Percentiles rank a stretch among this genome's conserved stretches.
Evolutionary conservation across 1,140 invertebrate genomes (phyloP).

Genomic region (Trichonephila clavata): DNA sequence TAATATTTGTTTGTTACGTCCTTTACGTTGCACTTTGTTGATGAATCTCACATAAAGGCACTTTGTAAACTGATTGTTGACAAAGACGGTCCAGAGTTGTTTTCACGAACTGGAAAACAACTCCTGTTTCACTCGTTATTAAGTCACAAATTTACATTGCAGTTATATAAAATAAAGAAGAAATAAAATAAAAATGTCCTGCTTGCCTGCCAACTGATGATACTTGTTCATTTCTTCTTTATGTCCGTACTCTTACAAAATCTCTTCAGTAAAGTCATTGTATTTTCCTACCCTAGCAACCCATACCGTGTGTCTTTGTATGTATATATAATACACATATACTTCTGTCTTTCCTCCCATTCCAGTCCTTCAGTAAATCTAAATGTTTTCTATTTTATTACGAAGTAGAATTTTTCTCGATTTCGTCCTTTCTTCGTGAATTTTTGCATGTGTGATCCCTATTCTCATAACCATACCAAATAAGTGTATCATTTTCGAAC

Average conservation of each 20-base stretch:
- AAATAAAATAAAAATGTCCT: background rate
- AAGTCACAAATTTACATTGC: slow-evolving; percentile 48
- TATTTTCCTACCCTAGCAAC: slow-evolving; percentile 20
- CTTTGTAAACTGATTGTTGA: slow-evolving; percentile 49
- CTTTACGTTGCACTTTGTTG: slow-evolving; percentile 75
- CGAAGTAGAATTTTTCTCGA: slow-evolving; percentile 49
- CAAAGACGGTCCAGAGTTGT: slow-evolving; percentile 39
- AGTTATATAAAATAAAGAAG: no score
- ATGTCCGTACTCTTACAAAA: background rate
- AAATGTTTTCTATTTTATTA: slow-evolving; percentile 67
- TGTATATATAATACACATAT: slow-evolving; percentile 51
- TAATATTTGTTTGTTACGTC: slow-evolving; percentile 58
- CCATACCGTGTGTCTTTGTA: background rate
- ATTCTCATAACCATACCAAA: background rate
- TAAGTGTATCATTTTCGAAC: background rate
- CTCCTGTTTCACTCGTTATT: slow-evolving; percentile 65
- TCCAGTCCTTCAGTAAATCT: slow-evolving; percentile 47
- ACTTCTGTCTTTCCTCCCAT: slow-evolving; percentile 34
- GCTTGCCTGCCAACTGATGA: slow-evolving; percentile 31
- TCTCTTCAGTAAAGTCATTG: background rate
- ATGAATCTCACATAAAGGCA: slow-evolving; percentile 50
- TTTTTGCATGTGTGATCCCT: slow-evolving; percentile 12
- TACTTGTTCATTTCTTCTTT: slow-evolving; percentile 4
- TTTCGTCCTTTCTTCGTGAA: slow-evolving; percentile 27
- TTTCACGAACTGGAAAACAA: background rate